Evolutionary conservation across 2,888 invertebrate genomes (phyloP).

Genomic region (Lasius platythorax): DNA sequence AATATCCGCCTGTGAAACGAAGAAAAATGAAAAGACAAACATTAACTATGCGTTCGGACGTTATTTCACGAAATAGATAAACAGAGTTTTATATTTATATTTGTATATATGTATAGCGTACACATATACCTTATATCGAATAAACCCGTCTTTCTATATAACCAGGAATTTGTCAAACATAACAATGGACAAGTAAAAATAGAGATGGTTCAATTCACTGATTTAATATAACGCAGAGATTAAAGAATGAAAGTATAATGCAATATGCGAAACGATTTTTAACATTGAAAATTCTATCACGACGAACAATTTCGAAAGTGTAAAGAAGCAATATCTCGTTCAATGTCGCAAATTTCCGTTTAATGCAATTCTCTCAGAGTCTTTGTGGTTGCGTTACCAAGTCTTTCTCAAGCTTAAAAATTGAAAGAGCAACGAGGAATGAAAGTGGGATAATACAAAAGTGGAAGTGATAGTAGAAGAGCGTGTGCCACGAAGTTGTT

Average conservation of each 20-base stretch:
- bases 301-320: background rate
- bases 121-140: background rate
- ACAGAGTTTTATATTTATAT: constrained; percentile 25
- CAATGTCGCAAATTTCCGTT: constrained; percentile 37
- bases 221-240: background rate
- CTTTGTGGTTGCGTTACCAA: background rate
- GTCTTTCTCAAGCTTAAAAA: constrained; percentile 41
- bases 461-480: constrained; percentile 44
- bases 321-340: constrained; percentile 40
- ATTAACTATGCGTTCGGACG: constrained; percentile 33
- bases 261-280: constrained; percentile 20
- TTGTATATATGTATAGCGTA: background rate
- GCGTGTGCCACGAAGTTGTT: constrained; percentile 8
- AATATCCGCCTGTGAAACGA: constrained; percentile 12
- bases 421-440: constrained; percentile 48
- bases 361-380: constrained; percentile 12
- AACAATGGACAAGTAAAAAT: constrained; percentile 11
- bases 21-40: constrained; percentile 19
- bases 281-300: constrained; percentile 2
- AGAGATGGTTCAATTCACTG: background rate
- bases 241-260: background rate
- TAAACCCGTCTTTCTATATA: background rate
- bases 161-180: background rate
- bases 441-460: constrained; percentile 60
- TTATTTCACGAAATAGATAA: constrained; percentile 28